These are phyloP conservation scores for Drosophila neutralis DNA, from an alignment of 2,888 invertebrate species.

Conservation along the genomic window DNA sequence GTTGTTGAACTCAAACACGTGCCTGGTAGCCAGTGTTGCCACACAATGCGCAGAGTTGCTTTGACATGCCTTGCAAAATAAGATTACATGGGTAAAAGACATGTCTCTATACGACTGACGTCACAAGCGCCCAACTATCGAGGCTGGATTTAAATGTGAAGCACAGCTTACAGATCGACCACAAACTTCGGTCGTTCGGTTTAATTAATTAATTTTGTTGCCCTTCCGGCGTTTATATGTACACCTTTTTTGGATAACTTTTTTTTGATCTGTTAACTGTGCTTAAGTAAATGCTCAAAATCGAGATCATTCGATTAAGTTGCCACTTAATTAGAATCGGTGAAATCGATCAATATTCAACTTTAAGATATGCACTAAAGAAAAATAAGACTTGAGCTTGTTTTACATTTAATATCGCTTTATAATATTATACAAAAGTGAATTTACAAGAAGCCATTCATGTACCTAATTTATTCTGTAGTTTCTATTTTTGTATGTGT, in stretches of 20 bases:
- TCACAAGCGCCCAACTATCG: background rate
- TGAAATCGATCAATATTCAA: background rate
- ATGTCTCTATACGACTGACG: background rate
- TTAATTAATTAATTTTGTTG: background rate
- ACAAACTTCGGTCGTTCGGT: background rate
- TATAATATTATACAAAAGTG: constrained; percentile 74
- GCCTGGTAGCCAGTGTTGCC: constrained; percentile 16
- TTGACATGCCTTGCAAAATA: background rate
- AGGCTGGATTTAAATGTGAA: background rate
- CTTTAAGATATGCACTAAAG: background rate
- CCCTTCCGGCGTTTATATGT: background rate
- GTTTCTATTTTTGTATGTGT: constrained; percentile 20
- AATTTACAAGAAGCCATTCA: constrained; percentile 76
- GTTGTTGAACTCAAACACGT: constrained; percentile 21
- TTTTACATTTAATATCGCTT: constrained; percentile 71
- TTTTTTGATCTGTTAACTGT: background rate
- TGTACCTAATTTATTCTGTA: constrained; percentile 58
- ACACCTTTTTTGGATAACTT: background rate
- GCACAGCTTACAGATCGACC: background rate
- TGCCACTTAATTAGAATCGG: background rate
- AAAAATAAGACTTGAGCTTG: constrained; percentile 28
- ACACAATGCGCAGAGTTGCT: constrained; percentile 13
- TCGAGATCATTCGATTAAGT: background rate
- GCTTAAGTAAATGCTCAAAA: background rate
- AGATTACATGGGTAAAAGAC: background rate